These are phyloP conservation scores for Phaonia tiefii DNA, from an alignment of 2,888 invertebrate species.

Conservation along the genomic window DNA sequence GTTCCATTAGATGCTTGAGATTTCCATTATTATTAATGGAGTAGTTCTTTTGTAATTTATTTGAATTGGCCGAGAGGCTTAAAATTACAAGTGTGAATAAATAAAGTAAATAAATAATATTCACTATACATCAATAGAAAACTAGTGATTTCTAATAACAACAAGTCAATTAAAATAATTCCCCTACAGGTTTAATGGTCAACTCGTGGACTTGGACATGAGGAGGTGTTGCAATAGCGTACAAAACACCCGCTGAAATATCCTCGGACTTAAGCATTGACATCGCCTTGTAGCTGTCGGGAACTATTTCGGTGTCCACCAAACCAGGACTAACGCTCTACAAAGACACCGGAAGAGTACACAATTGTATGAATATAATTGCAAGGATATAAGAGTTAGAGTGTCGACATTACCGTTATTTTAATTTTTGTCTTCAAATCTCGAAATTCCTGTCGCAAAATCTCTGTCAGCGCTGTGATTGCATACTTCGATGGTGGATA, in stretches of 20 bases:
- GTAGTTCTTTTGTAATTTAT: too few relatives aligned
- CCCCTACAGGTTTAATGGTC: constrained; percentile 76
- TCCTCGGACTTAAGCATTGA: constrained; percentile 70
- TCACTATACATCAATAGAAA: too few relatives aligned
- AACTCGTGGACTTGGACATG: constrained; percentile 72
- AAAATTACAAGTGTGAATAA: too few relatives aligned
- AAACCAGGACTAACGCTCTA: constrained; percentile 73
- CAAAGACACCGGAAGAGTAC: constrained; percentile 24
- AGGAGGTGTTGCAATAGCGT: constrained; percentile 70
- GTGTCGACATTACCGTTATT: constrained; percentile 72
- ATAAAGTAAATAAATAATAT: too few relatives aligned
- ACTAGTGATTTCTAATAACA: too few relatives aligned
- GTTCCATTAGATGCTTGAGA: too few relatives aligned
- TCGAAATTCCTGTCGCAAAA: constrained; percentile 77
- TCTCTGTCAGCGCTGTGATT: constrained; percentile 76
- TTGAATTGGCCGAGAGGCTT: too few relatives aligned
- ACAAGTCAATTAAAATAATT: constrained; percentile 69
- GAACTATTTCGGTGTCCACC: constrained; percentile 70
- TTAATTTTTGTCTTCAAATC: constrained; percentile 70
- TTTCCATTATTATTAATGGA: too few relatives aligned
- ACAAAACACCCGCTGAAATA: constrained; percentile 71
- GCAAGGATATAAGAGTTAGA: too few relatives aligned
- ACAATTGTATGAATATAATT: neutral
- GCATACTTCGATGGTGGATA: constrained; percentile 77
- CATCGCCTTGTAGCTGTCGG: constrained; percentile 55